Conservation (phyloP, 1,140 invertebrate species). For the Alviniconcha marisindica region DNA sequence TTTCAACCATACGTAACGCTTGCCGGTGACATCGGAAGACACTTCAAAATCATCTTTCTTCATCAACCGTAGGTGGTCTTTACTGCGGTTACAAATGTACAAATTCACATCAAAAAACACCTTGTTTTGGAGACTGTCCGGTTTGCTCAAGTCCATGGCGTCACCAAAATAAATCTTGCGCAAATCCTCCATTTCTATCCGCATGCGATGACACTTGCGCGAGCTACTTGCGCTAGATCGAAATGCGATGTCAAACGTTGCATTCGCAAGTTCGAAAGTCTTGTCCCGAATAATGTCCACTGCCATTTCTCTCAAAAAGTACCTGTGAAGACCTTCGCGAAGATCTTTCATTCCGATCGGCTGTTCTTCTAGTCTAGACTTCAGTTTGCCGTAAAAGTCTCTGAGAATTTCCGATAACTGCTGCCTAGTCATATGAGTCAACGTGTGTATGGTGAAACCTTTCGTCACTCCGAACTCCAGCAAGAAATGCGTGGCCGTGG, state of each 20-base stretch:
- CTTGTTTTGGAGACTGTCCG: constrained; percentile 68
- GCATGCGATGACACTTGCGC: constrained; percentile 53
- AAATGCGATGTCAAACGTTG: constrained; percentile 59
- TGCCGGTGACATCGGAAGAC: constrained; percentile 60
- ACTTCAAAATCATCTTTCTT: constrained; percentile 69
- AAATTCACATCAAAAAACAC: constrained; percentile 70
- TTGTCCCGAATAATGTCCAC: constrained; percentile 64
- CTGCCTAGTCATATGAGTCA: constrained; percentile 56
- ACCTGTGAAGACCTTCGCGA: constrained; percentile 61
- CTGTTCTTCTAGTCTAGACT: constrained; percentile 49
- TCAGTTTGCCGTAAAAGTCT: constrained; percentile 64
- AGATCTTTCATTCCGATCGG: constrained; percentile 55
- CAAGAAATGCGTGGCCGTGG: constrained; percentile 55
- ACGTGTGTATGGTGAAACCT: constrained; percentile 54
- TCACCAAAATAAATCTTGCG: constrained; percentile 67
- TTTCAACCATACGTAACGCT: constrained; percentile 68
- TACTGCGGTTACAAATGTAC: constrained; percentile 68
- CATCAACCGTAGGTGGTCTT: constrained; percentile 68
- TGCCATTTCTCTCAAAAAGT: constrained; percentile 61
- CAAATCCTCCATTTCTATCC: constrained; percentile 67
- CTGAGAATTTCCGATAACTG: constrained; percentile 65
- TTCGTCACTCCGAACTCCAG: constrained; percentile 57
- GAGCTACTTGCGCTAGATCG: constrained; percentile 40
- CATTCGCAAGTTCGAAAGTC: constrained; percentile 62
- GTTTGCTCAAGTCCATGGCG: constrained; percentile 64